Evolutionary conservation across 2,113 vertebrate species (phyloP), one percentile per base, ranked within the genome.

Genomic region (Synchiropus splendidus): DNA sequence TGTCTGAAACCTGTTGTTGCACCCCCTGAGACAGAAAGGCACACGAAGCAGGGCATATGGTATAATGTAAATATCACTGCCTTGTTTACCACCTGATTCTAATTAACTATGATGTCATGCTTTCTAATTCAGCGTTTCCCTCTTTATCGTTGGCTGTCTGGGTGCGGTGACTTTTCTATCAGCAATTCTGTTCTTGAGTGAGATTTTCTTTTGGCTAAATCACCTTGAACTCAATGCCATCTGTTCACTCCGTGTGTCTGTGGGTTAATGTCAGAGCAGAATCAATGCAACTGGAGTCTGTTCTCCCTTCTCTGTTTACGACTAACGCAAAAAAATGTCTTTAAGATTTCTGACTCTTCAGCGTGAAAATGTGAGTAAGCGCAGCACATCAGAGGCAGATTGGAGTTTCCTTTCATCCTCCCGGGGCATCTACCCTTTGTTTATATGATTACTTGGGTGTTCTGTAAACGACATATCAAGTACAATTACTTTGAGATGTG

Each of bases 71-170:
- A 84, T 84, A 85, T 70, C 71, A 67, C 62, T 66, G 59, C 48
- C 56, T 66, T 78, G 68, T 81, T 84, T 77, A 74, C 78, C 79
- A 81, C 72, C 83, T 83, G 83, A 85, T 79, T 82, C 74, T 78
- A 79, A 84, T 84, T 84, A 84, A 76, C 69, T 67, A 72, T 83
- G 78, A 78, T 76, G 75, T 81, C 75, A 82, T 72, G 74, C 50
- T 74, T 78, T 70, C 70, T 77, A 70, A 43, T 50, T 56, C 52
- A 61, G 51, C 51, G 42, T 50, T 38, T 34, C 31, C 39, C 10
- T 45, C 48, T 49, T 1, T 1, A 38, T 51, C 48, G 50, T 38
- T 63, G 48, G 48, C 40, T 10, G 38, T 61, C 47, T 18, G 36
- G 37, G 18, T 46, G 39, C 50, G 61, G 42, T 16, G 14, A 39